These are phyloP conservation scores for Macrochelys suwanniensis DNA, from an alignment of 2,797 vertebrate genomes.

Conservation along the genomic window DNA sequence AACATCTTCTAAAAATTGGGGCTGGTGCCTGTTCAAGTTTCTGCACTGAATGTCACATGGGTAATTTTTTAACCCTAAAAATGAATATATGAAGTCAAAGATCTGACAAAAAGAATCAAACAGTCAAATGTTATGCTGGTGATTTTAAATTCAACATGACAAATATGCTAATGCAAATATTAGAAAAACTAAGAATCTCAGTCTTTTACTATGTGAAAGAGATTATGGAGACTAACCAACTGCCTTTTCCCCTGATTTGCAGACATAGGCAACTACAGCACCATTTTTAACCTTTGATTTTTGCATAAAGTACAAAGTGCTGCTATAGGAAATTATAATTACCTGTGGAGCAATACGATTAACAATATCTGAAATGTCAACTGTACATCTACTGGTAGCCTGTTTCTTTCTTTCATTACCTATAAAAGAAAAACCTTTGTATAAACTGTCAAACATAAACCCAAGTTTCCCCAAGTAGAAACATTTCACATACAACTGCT, in stretches of 20 bases:
- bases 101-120: neutral
- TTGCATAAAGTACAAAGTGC: neutral
- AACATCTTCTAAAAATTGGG: neutral
- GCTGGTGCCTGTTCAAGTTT: neutral
- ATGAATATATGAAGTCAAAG: neutral
- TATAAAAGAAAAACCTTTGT: constrained; percentile 55
- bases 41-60: neutral
- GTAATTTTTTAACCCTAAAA: neutral
- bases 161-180: neutral
- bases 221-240: neutral
- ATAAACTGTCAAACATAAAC: constrained; percentile 7
- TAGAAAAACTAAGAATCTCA: neutral
- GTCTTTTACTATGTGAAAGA: neutral
- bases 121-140: neutral
- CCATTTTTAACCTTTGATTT: neutral
- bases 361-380: constrained; percentile 86
- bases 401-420: constrained; percentile 77
- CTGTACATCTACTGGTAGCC: constrained; percentile 52
- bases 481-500: neutral
- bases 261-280: neutral
- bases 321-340: constrained; percentile 48
- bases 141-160: neutral
- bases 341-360: constrained; percentile 88
- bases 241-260: neutral
- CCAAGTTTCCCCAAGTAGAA: neutral